A percentile compares a stretch with the other conserved stretches of the same genome.
These are phyloP conservation scores for Galemys pyrenaicus DNA, from an alignment of 2,113 vertebrate genomes.

Conservation along the genomic window DNA sequence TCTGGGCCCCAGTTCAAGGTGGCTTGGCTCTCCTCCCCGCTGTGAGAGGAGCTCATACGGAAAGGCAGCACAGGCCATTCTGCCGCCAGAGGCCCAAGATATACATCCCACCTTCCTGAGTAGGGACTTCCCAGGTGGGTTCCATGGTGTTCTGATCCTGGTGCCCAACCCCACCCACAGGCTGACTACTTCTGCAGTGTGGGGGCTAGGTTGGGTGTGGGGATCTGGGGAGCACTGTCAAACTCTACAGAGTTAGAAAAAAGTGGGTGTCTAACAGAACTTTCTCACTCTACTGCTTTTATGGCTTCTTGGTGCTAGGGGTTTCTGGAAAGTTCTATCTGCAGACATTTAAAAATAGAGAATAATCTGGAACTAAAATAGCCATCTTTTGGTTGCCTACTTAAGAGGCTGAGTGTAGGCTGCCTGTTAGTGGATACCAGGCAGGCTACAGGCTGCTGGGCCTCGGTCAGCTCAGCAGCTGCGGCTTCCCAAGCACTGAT, in stretches of 20 bases:
- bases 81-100: background rate
- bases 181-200: background rate
- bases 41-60: background rate
- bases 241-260: background rate
- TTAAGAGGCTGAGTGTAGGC: background rate
- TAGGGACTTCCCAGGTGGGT: background rate
- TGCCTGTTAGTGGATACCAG: background rate
- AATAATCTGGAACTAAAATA: background rate
- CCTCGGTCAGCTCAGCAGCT: background rate
- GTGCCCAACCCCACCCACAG: background rate
- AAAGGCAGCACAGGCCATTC: background rate
- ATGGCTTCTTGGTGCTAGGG: background rate
- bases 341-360: background rate
- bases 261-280: background rate
- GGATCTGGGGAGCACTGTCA: background rate
- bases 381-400: background rate
- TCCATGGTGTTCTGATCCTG: background rate
- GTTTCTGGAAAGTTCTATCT: background rate
- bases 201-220: background rate
- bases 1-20: background rate
- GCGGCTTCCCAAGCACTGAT: background rate
- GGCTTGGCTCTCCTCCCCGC: background rate
- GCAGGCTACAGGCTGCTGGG: background rate
- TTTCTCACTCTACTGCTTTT: background rate
- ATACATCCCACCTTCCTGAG: background rate